A percentile compares a stretch with the other conserved stretches of the same genome.
Conservation (phyloP, 2,113 vertebrate species). For the Sisor rabdophorus region DNA sequence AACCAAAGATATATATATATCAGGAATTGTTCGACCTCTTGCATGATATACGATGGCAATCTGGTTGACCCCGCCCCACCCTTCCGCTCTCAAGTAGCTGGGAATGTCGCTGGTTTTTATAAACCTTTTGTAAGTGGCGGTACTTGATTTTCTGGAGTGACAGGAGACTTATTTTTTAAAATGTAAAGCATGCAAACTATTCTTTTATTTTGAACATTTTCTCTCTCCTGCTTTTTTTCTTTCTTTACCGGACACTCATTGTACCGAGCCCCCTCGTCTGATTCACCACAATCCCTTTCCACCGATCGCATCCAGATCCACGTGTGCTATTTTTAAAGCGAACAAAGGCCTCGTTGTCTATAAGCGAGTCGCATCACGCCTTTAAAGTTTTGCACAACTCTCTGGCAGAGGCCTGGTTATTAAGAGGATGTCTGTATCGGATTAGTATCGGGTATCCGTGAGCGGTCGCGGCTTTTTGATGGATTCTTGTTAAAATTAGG, state of each 20-base stretch:
- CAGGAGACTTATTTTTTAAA: neutral
- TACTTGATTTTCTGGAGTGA: conserved; percentile 15
- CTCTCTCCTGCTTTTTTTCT: neutral
- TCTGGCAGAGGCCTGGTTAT: neutral
- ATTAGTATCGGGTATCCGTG: conserved; percentile 18
- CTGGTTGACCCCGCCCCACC: too few relatives aligned
- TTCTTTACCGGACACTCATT: neutral
- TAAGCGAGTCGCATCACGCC: conserved; percentile 9
- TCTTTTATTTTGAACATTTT: neutral
- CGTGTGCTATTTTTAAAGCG: neutral
- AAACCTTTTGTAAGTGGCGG: neutral
- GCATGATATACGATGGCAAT: neutral
- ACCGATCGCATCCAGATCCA: neutral
- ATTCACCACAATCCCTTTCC: neutral
- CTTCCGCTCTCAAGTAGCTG: neutral
- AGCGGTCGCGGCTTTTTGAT: neutral
- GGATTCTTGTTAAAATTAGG: neutral
- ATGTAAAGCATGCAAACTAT: neutral
- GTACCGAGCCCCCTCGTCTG: neutral
- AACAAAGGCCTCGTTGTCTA: conserved; percentile 7
- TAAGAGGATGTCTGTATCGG: conserved; percentile 17
- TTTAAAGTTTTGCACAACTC: neutral
- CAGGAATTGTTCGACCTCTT: neutral
- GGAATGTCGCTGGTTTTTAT: neutral
- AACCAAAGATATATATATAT: too few relatives aligned